Conservation (phyloP, 2,797 vertebrate species). For the Spea hammondii region DNA sequence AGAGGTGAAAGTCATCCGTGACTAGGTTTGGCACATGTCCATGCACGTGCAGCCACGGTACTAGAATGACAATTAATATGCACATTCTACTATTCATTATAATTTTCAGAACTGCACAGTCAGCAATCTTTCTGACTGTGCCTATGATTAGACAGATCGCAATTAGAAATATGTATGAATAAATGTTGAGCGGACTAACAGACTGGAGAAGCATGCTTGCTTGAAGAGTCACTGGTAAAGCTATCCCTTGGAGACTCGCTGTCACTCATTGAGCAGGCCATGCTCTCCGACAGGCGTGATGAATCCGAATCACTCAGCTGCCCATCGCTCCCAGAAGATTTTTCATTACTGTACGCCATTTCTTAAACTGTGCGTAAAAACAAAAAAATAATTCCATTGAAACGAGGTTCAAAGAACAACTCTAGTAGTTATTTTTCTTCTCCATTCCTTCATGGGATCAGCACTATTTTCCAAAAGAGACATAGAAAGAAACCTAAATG, state of each 20-base stretch:
- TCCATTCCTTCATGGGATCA: too few relatives aligned
- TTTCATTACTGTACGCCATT: slow-evolving; percentile 84
- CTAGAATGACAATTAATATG: neutral
- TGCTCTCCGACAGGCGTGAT: slow-evolving; percentile 77
- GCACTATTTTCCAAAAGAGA: too few relatives aligned
- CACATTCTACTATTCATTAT: slow-evolving; percentile 17
- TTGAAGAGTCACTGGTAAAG: slow-evolving; percentile 86
- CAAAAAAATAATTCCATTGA: neutral
- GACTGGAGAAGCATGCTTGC: slow-evolving; percentile 85
- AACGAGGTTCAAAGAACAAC: too few relatives aligned
- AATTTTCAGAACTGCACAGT: neutral
- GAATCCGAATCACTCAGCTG: slow-evolving; percentile 81
- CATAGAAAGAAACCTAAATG: too few relatives aligned
- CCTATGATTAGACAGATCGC: too few relatives aligned
- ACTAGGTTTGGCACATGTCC: neutral
- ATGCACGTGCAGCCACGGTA: neutral
- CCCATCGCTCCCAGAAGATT: slow-evolving; percentile 75
- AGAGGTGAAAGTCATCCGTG: too few relatives aligned
- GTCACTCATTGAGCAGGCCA: slow-evolving; percentile 75
- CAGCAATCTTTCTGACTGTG: too few relatives aligned
- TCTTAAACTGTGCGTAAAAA: neutral
- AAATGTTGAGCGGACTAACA: slow-evolving; percentile 70
- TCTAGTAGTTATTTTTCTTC: too few relatives aligned
- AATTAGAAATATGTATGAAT: too few relatives aligned
- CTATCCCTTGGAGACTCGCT: slow-evolving; percentile 81